Evolutionary conservation across 2,797 vertebrate species (phyloP).

Genomic region (Phalloptychus januarius): DNA sequence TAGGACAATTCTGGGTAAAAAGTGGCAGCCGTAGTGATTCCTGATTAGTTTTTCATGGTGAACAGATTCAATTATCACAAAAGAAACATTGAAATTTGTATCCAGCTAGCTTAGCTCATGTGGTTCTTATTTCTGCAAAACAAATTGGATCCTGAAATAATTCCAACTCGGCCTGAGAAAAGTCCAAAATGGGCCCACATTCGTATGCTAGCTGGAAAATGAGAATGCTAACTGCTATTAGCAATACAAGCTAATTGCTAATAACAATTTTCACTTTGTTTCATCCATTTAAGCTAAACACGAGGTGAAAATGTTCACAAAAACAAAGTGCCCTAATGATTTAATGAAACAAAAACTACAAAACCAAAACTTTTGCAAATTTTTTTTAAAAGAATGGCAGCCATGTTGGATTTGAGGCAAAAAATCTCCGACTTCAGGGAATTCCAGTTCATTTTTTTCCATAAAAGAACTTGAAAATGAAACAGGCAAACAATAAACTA

Average conservation of each 20-base stretch:
- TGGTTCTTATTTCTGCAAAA: background rate
- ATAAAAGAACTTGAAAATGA: background rate
- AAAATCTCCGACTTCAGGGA: background rate
- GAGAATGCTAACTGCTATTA: background rate
- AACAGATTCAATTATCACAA: background rate
- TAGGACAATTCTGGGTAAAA: background rate
- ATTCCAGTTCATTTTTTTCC: background rate
- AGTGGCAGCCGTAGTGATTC: background rate
- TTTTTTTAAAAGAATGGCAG: background rate
- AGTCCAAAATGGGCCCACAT: background rate
- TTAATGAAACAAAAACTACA: background rate
- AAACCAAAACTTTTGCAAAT: too few relatives aligned
- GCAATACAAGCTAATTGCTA: background rate
- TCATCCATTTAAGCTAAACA: background rate
- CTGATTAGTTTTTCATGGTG: background rate
- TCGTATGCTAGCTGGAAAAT: background rate
- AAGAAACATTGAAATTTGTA: too few relatives aligned
- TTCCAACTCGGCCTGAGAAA: background rate
- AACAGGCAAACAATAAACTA: background rate
- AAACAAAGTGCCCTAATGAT: background rate
- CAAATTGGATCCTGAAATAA: background rate
- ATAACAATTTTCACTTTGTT: background rate
- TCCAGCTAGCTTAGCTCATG: background rate
- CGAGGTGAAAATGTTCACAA: background rate
- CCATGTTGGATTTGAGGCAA: background rate